Base-by-base conservation (phyloP, 2,888 invertebrate genomes). In the Agrochola lota region DNA sequence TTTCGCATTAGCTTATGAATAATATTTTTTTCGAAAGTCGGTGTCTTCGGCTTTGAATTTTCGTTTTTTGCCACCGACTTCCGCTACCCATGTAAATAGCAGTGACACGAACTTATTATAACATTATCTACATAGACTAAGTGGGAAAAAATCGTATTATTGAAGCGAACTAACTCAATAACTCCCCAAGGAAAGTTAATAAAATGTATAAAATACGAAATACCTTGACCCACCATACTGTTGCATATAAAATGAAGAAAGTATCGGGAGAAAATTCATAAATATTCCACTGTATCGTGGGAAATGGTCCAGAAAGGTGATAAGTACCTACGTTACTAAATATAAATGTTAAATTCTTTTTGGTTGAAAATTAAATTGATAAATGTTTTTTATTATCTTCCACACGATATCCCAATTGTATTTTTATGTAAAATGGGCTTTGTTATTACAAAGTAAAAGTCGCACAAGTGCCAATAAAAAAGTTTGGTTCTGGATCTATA, bases 281-380 rank as follows among this genome's bases (percentile, higher is more conserved):
- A 81, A 78, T 75, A 76, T 75, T 76, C 49, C 57, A 64, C 43
- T 68, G 69, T 71, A 46, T 59, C 75, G 86, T 46, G 75, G 66
- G 63, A 85, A 85, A 87, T 85, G 86, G 74, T 64, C 68, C 78
- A 87, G 80, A 75, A 85, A 71, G 30, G 43, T 55, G 77, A 81
- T 87, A 87, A 85, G 83, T 52, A 52, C 52, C 52, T 85, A 69
- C 40, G 68, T 60, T 84, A 46, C 84, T 46, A 70, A 74, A 75
- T 70, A 70, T 55, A 74, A n/a, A n/a, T n/a, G n/a, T n/a, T n/a
- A n/a, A 60, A 66, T 57, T 70, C 30, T 15, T 49, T 78, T 68
- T 52, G 59, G 55, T 40, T 30, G 23, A 49, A 63, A 81, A 72
- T 68, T 49, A 46, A 67, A 71, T 63, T 52, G n/a, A 69, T 46